phyloP scores from a whole-genome alignment of 1,140 invertebrate genomes.

The Pseudomyrmex flavicornis region DNA sequence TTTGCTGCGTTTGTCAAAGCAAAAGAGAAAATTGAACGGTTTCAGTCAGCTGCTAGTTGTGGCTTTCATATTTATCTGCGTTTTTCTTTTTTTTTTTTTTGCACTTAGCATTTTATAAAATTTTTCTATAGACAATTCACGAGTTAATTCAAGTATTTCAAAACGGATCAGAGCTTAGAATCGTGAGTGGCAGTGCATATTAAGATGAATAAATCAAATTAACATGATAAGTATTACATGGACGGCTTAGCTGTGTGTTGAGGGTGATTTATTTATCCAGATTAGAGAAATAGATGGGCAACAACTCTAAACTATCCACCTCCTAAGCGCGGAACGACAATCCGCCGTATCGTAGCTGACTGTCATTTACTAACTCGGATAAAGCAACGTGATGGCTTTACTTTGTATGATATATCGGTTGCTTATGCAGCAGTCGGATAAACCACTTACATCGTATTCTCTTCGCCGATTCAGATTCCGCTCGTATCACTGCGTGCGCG shows the following conservation, averaged over 20 bases:
- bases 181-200: not conserved
- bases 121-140: not conserved
- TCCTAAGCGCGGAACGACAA: slow-evolving; percentile 24
- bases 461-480: slow-evolving; percentile 24
- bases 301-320: slow-evolving; percentile 28
- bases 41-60: not conserved
- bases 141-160: not conserved
- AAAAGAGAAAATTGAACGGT: slow-evolving; percentile 35
- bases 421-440: slow-evolving; percentile 24
- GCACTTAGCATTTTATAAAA: not conserved
- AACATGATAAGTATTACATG: not conserved
- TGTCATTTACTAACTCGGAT: slow-evolving; percentile 50
- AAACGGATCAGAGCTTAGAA: not conserved
- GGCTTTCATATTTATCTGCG: slow-evolving; percentile 26
- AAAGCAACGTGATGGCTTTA: slow-evolving; percentile 52
- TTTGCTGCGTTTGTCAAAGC: slow-evolving; percentile 29
- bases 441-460: slow-evolving; percentile 12
- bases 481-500: not conserved
- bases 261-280: slow-evolving; percentile 19
- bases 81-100: not conserved
- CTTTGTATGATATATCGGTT: slow-evolving; percentile 39
- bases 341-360: slow-evolving; percentile 9
- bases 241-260: not conserved
- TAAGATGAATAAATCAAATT: not conserved
- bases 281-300: slow-evolving; percentile 9